Percentiles rank a stretch among this genome's conserved stretches.
Evolutionary conservation across 2,888 invertebrate species (phyloP).

Genomic region (Molanna angustata): DNA sequence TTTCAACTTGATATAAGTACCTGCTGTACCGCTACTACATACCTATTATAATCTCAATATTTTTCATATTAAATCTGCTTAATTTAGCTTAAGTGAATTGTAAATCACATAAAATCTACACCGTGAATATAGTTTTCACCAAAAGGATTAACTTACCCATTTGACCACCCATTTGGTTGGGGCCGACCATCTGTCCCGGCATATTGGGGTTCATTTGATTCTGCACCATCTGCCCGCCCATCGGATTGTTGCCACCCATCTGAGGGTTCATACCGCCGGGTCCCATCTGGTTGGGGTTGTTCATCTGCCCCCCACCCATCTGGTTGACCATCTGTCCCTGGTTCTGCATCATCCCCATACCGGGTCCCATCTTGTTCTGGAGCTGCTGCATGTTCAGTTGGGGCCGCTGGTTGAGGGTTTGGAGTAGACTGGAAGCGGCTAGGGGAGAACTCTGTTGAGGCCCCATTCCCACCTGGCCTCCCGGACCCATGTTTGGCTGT

Average conservation of each 20-base stretch:
- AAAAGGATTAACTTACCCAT: conserved; percentile 41
- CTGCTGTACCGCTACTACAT: no score
- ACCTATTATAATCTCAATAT: no score
- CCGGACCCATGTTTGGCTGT: conserved; percentile 24
- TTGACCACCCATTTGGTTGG: conserved; percentile 46
- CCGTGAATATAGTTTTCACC: no score
- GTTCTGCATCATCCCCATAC: conserved; percentile 55
- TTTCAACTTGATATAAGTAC: no score
- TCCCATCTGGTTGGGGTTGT: conserved; percentile 38
- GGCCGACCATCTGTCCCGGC: conserved; percentile 45
- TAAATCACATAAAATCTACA: no score
- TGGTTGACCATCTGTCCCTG: conserved; percentile 50
- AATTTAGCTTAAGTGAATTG: no score
- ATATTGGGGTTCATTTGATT: conserved; percentile 51
- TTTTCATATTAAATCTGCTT: no score
- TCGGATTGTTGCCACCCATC: conserved; percentile 42
- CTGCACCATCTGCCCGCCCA: conserved; percentile 52
- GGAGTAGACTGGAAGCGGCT: conserved; percentile 67
- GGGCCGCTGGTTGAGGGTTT: conserved; percentile 69
- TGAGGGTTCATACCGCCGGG: conserved; percentile 43
- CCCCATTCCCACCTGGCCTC: conserved; percentile 18
- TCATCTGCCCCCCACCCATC: conserved; percentile 48
- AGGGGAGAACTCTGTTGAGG: conserved; percentile 36
- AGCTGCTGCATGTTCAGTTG: conserved; percentile 54
- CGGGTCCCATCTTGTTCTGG: conserved; percentile 57